phyloP scores from a whole-genome alignment of 2,113 vertebrate species.

The Nipponia nippon region DNA sequence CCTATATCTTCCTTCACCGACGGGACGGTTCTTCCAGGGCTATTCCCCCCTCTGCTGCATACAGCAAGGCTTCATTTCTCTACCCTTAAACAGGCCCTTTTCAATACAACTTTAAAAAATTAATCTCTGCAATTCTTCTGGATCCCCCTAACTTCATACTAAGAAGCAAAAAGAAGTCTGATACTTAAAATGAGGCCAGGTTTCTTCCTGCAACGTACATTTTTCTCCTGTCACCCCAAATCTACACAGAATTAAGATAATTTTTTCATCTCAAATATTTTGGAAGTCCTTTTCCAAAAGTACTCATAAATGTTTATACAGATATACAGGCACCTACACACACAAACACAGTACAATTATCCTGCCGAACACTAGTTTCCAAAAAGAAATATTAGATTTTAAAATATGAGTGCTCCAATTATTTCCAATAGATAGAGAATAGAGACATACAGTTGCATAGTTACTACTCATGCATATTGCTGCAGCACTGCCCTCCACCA shows the following conservation, averaged over 20 bases:
- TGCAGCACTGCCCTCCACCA: not conserved
- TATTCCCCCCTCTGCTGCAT: not conserved
- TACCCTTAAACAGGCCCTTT: not conserved
- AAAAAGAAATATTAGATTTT: not conserved
- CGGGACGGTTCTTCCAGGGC: not conserved
- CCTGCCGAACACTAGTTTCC: not conserved
- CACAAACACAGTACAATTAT: not conserved
- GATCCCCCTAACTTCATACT: not conserved
- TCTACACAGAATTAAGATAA: not conserved
- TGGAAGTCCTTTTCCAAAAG: not conserved
- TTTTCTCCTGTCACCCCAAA: not conserved
- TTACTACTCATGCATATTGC: not conserved
- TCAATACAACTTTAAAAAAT: not conserved
- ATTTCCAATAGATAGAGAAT: not conserved
- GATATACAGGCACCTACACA: not conserved
- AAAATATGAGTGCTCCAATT: not conserved
- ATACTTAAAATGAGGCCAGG: not conserved
- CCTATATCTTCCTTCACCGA: not conserved
- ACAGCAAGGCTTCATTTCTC: not conserved
- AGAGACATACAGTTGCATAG: not conserved
- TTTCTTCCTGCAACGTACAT: not conserved
- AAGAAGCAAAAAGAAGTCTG: not conserved
- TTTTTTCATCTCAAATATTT: not conserved
- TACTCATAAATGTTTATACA: not conserved
- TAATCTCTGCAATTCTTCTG: not conserved